Evolutionary conservation across 1,140 invertebrate genomes (phyloP).

Genomic region (Trichonephila inaurata): DNA sequence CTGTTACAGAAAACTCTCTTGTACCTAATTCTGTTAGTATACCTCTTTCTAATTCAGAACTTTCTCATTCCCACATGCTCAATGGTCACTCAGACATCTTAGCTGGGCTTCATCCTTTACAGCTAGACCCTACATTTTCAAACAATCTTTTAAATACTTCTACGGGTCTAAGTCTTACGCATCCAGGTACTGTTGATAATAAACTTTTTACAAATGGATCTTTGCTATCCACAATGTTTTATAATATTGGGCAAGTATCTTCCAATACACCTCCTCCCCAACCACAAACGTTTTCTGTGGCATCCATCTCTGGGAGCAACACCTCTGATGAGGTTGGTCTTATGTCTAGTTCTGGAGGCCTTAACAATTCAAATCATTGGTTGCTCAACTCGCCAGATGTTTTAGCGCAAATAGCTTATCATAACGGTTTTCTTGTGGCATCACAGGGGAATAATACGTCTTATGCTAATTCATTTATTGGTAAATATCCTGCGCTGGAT

Average conservation of each 20-base stretch:
- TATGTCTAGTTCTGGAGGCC: constrained; percentile 52
- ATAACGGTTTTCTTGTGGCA: constrained; percentile 68
- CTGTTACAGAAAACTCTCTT: constrained; percentile 53
- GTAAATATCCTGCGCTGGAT: constrained; percentile 69
- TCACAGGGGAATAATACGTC: constrained; percentile 49
- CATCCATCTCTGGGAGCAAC: constrained; percentile 22
- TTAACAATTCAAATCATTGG: constrained; percentile 64
- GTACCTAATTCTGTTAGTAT: constrained; percentile 36
- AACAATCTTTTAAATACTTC: constrained; percentile 47
- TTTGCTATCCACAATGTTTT: constrained; percentile 60
- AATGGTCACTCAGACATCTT: constrained; percentile 68
- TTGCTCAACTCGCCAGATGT: constrained; percentile 73
- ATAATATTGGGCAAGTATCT: constrained; percentile 63
- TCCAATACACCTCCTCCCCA: constrained; percentile 32
- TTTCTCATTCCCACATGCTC: constrained; percentile 62
- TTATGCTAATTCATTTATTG: constrained; percentile 61
- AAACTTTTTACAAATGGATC: constrained; percentile 58
- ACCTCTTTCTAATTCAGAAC: constrained; percentile 67
- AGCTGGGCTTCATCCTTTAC: constrained; percentile 32
- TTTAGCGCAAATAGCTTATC: constrained; percentile 70
- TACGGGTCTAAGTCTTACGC: constrained; percentile 15
- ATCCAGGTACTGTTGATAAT: constrained; percentile 1
- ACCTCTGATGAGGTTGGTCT: constrained; percentile 44
- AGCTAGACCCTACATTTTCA: constrained; percentile 37
- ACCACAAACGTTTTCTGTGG: constrained; percentile 21